These are phyloP conservation scores for Arctopsyche grandis DNA, from an alignment of 1,140 invertebrate genomes.

Conservation along the genomic window DNA sequence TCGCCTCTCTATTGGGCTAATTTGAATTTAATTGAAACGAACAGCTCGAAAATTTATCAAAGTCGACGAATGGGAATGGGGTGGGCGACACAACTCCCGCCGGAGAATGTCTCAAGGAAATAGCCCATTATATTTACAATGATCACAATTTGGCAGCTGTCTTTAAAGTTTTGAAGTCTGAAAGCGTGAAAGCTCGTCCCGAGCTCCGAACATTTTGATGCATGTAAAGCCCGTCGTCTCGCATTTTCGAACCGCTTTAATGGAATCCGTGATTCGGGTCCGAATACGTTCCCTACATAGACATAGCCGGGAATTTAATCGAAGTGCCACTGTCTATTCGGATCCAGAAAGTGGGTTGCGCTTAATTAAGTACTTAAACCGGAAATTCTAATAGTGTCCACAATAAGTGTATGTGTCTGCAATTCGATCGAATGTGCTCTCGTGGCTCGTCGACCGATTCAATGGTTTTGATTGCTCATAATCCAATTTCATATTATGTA, in stretches of 20 bases:
- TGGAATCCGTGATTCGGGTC: constrained; percentile 66
- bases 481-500: too few species aligned
- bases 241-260: constrained; percentile 54
- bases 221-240: neutral
- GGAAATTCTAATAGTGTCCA: too few species aligned
- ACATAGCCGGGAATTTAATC: constrained; percentile 61
- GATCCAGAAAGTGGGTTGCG: too few species aligned
- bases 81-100: neutral
- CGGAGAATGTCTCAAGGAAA: neutral
- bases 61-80: neutral
- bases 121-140: constrained; percentile 3
- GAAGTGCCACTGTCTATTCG: too few species aligned
- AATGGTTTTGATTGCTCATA: too few species aligned
- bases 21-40: constrained; percentile 3
- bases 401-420: too few species aligned
- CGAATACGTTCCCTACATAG: neutral
- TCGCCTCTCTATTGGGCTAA: neutral
- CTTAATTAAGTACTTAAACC: too few species aligned
- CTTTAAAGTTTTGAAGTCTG: constrained; percentile 81
- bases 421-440: too few species aligned
- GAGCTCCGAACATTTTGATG: constrained; percentile 76
- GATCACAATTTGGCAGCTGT: constrained; percentile 67
- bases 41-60: neutral
- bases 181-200: constrained; percentile 71
- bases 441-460: too few species aligned